Conservation (phyloP, 2,797 vertebrate species). For the Rhincodon typus region DNA sequence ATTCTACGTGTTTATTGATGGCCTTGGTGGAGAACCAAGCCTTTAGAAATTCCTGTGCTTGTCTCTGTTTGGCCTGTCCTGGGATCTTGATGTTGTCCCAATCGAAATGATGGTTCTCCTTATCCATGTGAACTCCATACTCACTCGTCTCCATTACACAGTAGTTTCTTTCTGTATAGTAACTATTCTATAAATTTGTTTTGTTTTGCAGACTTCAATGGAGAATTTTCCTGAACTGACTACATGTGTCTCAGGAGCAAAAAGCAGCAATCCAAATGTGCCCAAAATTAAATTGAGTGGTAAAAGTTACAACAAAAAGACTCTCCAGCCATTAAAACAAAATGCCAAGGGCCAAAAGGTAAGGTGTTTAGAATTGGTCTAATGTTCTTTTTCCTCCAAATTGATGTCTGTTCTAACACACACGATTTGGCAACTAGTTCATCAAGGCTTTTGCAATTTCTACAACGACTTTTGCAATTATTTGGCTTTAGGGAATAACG, state of each 20-base stretch:
- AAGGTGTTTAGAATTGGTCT: slow-evolving; percentile 43
- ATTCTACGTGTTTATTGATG: too few relatives aligned
- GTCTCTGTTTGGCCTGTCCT: too few relatives aligned
- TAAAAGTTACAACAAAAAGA: slow-evolving; percentile 92
- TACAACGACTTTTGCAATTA: not conserved
- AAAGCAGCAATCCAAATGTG: slow-evolving; percentile 70
- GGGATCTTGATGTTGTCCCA: too few relatives aligned
- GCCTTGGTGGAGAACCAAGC: too few relatives aligned
- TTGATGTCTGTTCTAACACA: not conserved
- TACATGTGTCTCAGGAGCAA: slow-evolving; percentile 68
- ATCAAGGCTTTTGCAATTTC: not conserved
- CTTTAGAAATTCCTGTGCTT: too few relatives aligned
- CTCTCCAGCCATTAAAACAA: slow-evolving; percentile 82
- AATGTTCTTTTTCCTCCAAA: not conserved
- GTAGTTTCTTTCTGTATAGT: not conserved
- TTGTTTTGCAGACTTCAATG: slow-evolving; percentile 71
- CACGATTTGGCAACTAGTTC: not conserved
- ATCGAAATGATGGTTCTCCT: too few relatives aligned
- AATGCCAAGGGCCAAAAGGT: slow-evolving; percentile 80
- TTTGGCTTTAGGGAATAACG: not conserved
- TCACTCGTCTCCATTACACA: too few relatives aligned
- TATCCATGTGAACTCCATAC: too few relatives aligned
- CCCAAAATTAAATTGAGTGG: slow-evolving; percentile 93
- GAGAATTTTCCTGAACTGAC: slow-evolving; percentile 94
- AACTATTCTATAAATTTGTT: slow-evolving; percentile 24